These are phyloP conservation scores for Eupsittula cactorum DNA, from an alignment of 2,113 vertebrate genomes.

Conservation along the genomic window DNA sequence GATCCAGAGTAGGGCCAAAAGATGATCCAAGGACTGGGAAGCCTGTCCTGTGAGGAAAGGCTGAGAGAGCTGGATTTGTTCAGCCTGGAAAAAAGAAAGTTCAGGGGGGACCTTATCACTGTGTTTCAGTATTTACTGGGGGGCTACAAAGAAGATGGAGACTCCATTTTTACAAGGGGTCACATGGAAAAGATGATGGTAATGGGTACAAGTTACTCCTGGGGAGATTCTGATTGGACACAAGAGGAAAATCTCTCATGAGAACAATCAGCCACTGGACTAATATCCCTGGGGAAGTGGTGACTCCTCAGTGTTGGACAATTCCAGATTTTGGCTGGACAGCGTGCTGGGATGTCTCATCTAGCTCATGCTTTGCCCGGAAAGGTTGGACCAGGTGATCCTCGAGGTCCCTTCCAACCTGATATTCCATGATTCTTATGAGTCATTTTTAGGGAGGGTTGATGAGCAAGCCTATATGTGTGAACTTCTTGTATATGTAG, in stretches of 20 bases:
- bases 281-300: neutral
- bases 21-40: neutral
- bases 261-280: neutral
- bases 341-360: neutral
- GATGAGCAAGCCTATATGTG: neutral
- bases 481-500: neutral
- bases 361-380: neutral
- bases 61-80: neutral
- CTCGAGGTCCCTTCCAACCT: neutral
- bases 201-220: neutral
- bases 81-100: neutral
- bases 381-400: neutral
- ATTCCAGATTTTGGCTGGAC: neutral
- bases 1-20: neutral
- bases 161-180: neutral
- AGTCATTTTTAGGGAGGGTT: neutral
- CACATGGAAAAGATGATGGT: neutral
- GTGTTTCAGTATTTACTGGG: neutral
- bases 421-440: neutral
- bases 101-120: neutral
- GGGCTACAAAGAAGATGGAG: neutral
- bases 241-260: neutral
- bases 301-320: neutral
- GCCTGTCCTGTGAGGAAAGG: neutral
- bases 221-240: neutral